Evolutionary conservation across 2,888 invertebrate genomes (phyloP), one percentile per base, ranked within the genome.

Genomic region (Hanleya hanleyi): DNA sequence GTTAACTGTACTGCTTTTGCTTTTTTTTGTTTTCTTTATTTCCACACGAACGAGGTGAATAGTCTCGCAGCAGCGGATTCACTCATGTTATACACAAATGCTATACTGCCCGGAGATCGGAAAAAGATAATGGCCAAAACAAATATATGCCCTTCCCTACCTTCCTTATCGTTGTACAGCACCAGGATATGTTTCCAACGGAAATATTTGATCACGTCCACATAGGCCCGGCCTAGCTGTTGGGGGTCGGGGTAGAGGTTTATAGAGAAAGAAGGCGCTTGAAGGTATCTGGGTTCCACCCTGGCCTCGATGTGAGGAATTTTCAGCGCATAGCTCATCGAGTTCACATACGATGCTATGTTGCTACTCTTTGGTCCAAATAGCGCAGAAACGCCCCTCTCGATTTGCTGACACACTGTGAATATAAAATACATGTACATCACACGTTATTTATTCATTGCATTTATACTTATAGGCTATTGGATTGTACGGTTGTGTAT

Each of bases 161-260:
- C 94, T 89, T 97, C 97, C 90, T 97, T 93, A 71, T 93, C 93
- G 89, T 97, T 96, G 90, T 97, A 98, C 76, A 98, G 92, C 81
- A 98, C 93, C 29, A 96, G 95, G 88, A 96, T 96, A 62, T 94
- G 93, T 78, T 94, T 93, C 97, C 97, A 98, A 65, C 94, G 93
- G 92, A 94, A 94, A 70, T 91, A 91, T 88, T 94, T 93, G 15
- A 97, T 94, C 74, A 97, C 91, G 87, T 98, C 97, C 70, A 94
- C 93, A 90, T 96, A 96, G 0, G 87, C 95, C 77, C 95, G 94
- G 77, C 96, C 95, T 70, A 97, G 92, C 18, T 95, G 94, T 47
- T 93, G 92, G 0, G 94, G 92, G 68, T 95, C 93, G 0, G 96
- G 96, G 91, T 94, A 94, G 77, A 97, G 91, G 91, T 96, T 96